Conservation (phyloP, 2,113 vertebrate genomes). For the Colius striatus region DNA sequence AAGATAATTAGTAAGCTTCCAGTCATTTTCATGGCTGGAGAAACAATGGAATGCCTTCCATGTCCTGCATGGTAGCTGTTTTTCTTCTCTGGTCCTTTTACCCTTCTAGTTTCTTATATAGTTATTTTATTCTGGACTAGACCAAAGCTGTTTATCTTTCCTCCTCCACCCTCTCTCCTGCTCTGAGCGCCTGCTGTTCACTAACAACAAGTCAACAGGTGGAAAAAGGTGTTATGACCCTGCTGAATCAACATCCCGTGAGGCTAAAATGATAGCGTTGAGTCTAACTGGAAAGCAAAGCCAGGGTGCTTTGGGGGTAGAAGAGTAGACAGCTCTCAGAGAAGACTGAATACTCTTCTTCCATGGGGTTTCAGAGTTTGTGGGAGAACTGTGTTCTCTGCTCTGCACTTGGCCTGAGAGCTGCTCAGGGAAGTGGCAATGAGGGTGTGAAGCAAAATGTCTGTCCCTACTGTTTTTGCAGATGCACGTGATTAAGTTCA, state of each 20-base stretch:
- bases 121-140: neutral
- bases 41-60: neutral
- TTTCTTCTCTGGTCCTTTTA: neutral
- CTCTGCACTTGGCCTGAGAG: neutral
- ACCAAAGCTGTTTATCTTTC: conserved; percentile 14
- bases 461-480: neutral
- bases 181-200: neutral
- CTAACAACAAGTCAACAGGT: neutral
- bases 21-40: neutral
- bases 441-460: neutral
- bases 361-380: neutral
- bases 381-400: neutral
- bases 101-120: neutral
- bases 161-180: neutral
- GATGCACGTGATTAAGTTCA: neutral
- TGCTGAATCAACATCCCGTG: conserved; percentile 27
- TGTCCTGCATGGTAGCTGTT: neutral
- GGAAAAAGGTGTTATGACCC: neutral
- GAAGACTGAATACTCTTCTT: neutral
- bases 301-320: neutral
- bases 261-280: neutral
- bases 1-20: neutral
- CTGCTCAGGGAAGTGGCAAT: neutral
- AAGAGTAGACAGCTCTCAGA: neutral
- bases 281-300: neutral